Evolutionary conservation across 2,113 vertebrate genomes (phyloP), one percentile per base, ranked within the genome.

Genomic region (Petrocephalus zakoni): DNA sequence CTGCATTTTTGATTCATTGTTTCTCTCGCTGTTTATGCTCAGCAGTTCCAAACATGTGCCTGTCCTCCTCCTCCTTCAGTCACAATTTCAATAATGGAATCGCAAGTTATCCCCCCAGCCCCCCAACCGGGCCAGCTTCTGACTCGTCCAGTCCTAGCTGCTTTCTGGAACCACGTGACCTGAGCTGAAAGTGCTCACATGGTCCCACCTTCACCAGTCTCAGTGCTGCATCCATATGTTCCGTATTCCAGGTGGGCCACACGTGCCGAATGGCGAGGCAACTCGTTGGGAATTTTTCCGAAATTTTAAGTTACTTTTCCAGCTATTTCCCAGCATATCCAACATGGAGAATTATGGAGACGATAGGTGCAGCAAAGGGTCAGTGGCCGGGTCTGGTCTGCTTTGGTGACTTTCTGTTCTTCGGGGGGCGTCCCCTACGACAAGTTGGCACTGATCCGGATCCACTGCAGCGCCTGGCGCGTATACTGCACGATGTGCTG

Each of bases 391-490:
- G 51, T 1, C 72, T 42, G 72, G 72, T 78, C 34, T 9, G 37
- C 15, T 42, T 42, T 78, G 72, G 37, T 78, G 34, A 78, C 2
- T 37, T 42, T 85, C 34, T 29, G 29, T 49, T 19, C 51, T 25
- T 53, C 15, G 22, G 21, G 34, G 61, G 55, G 53, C 91, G 85
- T 5, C 85, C 92, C 91, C 95, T 96, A 98, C 22, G 96, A 95
- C 87, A 96, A 95, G 93, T 97, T 97, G 93, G 96, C 86, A 87
- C 96, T 99, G 53, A 96, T 98, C 88, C 97, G 96, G 90, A 99
- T 97, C 98, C 98, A 99, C 93, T 98, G 97, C 53, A 99, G 96
- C 93, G 97, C 98, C 94, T 99, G 98, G 91, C 98, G 96, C 90
- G 97, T 98, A 93, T 99, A 99, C 88, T 98, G 98, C 88, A 99